Conservation (phyloP, 2,888 invertebrate species). For the Leptarthrus brevirostris region DNA sequence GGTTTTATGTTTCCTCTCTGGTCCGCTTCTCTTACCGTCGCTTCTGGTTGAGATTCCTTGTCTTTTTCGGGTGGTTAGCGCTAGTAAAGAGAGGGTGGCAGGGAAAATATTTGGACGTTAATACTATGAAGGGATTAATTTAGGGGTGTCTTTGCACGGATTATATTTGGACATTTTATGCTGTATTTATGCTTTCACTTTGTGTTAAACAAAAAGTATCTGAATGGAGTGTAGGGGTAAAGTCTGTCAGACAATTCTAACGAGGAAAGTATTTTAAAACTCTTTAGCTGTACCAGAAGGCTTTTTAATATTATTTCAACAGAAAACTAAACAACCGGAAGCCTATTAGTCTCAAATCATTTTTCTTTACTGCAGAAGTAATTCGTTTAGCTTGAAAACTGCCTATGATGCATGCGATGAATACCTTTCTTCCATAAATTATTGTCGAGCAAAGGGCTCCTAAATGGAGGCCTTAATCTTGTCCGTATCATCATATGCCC, state of each 20-base stretch:
- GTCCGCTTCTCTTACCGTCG: neutral
- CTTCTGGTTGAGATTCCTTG: neutral
- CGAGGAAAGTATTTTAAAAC: too few species aligned
- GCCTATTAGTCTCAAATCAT: too few species aligned
- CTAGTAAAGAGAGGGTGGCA: neutral
- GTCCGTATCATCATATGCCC: constrained; percentile 24
- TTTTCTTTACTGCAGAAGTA: too few species aligned
- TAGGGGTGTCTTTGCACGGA: constrained; percentile 35
- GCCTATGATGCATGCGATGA: too few species aligned
- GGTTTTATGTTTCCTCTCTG: constrained; percentile 48
- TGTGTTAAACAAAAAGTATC: too few species aligned
- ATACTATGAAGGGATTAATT: constrained; percentile 45
- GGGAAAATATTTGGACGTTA: constrained; percentile 45
- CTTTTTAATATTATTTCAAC: too few species aligned
- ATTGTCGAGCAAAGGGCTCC: constrained; percentile 26
- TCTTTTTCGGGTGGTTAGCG: constrained; percentile 28
- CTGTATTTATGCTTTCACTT: constrained; percentile 30
- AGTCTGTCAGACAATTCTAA: too few species aligned
- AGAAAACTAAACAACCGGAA: too few species aligned
- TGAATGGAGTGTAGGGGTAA: too few species aligned
- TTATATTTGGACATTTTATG: constrained; percentile 36
- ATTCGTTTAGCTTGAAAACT: too few species aligned
- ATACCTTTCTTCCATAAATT: constrained; percentile 21
- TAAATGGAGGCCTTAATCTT: constrained; percentile 34
- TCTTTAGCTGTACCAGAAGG: too few species aligned